Evolutionary conservation across 1,140 invertebrate species (phyloP), one percentile per base, ranked within the genome.

Genomic region (Ceratitis capitata): DNA sequence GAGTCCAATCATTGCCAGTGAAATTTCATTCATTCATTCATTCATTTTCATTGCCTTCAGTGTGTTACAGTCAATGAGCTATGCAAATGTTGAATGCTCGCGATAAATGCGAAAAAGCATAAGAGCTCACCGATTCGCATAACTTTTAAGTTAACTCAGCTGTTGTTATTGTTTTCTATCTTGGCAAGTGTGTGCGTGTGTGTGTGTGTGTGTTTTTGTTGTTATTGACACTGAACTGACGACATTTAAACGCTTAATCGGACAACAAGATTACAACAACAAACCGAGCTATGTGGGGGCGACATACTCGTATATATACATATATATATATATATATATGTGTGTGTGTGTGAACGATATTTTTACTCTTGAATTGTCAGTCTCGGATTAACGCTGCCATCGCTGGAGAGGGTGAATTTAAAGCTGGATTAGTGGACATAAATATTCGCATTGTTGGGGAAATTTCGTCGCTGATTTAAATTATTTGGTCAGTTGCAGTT

Each of bases 221-320:
- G 45, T 83, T 83, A 47, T 35, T 83, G 82, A 83, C 82, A 83
- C 45, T 83, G 82, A 83, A 83, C 82, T 83, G 49, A 83, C 45
- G 49, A 83, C 45, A 53, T 29, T 83, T 19, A 51, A 53, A 53
- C n/a, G 26, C 82, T 35, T n/a, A 83, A 32, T 83, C 53, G 26
- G 2, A 51, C 45, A 26, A 49, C 74, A 82, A 47, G 6, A 42
- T 7, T 26, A 42, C 39, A 45, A 26, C n/a, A 78, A 23, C 69
- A 78, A 45, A 3, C 58, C 23, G n/a, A 32, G 19, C 51, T 56
- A n/a, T 7, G 51, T 56, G 51, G 26, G 16, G 26, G 16, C 61
- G 19, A 69, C 16, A 69, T n/a, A n/a, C n/a, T n/a, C n/a, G n/a
- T n/a, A n/a, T n/a, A n/a, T n/a, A n/a, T n/a, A n/a, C n/a, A n/a